Conservation (phyloP, 2,797 vertebrate species). For the Cichlasoma orientale region DNA sequence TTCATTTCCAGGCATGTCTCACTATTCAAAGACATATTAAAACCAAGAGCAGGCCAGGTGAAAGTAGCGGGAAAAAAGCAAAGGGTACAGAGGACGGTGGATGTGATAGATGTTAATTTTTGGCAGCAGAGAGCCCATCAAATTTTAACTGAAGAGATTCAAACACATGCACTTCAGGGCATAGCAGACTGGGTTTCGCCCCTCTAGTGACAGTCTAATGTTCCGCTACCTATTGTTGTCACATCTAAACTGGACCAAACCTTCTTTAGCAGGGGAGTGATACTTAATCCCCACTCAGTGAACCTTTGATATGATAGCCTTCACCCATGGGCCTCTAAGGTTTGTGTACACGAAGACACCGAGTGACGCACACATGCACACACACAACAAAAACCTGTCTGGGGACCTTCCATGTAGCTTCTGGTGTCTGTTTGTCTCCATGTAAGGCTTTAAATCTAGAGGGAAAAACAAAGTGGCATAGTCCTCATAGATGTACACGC, state of each 20-base stretch:
- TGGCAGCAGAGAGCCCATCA: slow-evolving; percentile 34
- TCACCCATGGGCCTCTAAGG: slow-evolving; percentile 70
- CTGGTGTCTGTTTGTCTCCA: slow-evolving; percentile 77
- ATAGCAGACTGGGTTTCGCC: slow-evolving; percentile 68
- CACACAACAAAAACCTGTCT: slow-evolving; percentile 66
- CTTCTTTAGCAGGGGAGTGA: slow-evolving; percentile 67
- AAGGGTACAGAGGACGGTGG: not conserved
- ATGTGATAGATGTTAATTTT: slow-evolving; percentile 19
- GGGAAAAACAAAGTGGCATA: slow-evolving; percentile 79
- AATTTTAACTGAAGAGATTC: slow-evolving; percentile 56
- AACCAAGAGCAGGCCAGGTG: slow-evolving; percentile 42
- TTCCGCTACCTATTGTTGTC: slow-evolving; percentile 75
- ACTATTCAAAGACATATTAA: slow-evolving; percentile 32
- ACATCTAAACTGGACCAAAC: slow-evolving; percentile 74
- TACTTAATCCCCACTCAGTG: slow-evolving; percentile 76
- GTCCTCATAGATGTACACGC: slow-evolving; percentile 50
- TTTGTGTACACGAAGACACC: slow-evolving; percentile 61
- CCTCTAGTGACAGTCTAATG: slow-evolving; percentile 75
- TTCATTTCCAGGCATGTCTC: slow-evolving; percentile 61
- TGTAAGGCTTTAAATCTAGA: slow-evolving; percentile 79
- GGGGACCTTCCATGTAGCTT: slow-evolving; percentile 66
- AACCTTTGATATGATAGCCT: slow-evolving; percentile 81
- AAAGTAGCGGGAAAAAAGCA: not conserved
- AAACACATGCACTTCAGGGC: slow-evolving; percentile 55
- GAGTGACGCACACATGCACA: slow-evolving; percentile 39